Evolutionary conservation across 2,888 invertebrate genomes (phyloP).

Genomic region (Polyploca ridens): DNA sequence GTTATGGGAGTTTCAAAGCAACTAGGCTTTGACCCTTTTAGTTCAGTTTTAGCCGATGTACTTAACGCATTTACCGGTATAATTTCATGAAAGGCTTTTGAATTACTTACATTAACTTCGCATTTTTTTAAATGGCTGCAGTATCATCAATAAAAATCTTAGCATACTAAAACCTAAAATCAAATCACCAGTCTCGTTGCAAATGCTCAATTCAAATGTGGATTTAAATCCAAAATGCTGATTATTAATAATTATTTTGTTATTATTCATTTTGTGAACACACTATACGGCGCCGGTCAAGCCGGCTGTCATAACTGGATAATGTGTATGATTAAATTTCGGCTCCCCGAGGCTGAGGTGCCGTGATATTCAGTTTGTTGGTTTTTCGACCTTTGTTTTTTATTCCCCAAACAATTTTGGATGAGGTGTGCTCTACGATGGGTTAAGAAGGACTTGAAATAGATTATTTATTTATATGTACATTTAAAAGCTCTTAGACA

Average conservation of each 20-base stretch:
- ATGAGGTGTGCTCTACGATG: slow-evolving; percentile 47
- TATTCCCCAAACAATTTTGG: slow-evolving; percentile 56
- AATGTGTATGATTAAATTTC: slow-evolving; percentile 78
- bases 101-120: neutral
- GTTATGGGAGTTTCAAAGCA: slow-evolving; percentile 1
- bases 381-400: slow-evolving; percentile 71
- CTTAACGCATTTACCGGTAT: neutral
- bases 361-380: slow-evolving; percentile 74
- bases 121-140: neutral
- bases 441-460: slow-evolving; percentile 46
- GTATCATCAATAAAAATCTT: neutral
- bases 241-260: slow-evolving; percentile 4
- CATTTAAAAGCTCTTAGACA: no score
- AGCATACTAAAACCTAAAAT: neutral
- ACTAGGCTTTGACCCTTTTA: neutral
- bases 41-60: neutral
- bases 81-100: neutral
- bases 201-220: neutral
- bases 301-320: slow-evolving; percentile 75
- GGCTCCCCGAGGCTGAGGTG: slow-evolving; percentile 74
- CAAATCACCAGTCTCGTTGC: neutral
- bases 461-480: neutral
- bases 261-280: slow-evolving; percentile 50
- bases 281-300: slow-evolving; percentile 53
- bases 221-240: neutral